These are phyloP conservation scores for Limanda limanda DNA, from an alignment of 2,113 vertebrate genomes.

Conservation along the genomic window DNA sequence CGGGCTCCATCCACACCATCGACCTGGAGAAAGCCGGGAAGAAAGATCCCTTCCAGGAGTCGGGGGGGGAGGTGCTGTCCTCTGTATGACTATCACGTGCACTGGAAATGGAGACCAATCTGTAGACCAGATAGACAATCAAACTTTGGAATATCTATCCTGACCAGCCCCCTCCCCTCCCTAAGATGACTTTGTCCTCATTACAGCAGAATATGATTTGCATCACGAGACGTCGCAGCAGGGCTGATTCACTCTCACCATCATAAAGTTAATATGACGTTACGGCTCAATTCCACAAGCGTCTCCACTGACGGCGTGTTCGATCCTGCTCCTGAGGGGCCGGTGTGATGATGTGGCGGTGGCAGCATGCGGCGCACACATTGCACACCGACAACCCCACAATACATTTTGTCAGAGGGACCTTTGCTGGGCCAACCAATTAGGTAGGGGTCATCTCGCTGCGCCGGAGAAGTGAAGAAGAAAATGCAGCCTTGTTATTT, in stretches of 20 bases:
- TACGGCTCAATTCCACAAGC: conserved; percentile 31
- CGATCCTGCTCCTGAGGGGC: conserved; percentile 26
- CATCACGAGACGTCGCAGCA: conserved; percentile 19
- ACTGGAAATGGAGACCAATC: conserved; percentile 87
- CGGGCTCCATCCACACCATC: conserved; percentile 82
- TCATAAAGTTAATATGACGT: conserved; percentile 38
- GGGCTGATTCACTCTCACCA: conserved; percentile 27
- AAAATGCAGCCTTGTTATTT: conserved; percentile 73
- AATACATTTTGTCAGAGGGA: conserved; percentile 36
- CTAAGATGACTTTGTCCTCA: conserved; percentile 23
- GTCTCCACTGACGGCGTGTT: conserved; percentile 6
- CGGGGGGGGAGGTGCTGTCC: conserved; percentile 87
- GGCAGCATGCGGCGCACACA: conserved; percentile 5
- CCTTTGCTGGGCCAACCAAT: conserved; percentile 58
- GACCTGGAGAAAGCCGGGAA: conserved; percentile 86
- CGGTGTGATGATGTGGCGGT: conserved; percentile 14
- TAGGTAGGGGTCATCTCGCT: conserved; percentile 54
- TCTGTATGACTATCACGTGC: conserved; percentile 93
- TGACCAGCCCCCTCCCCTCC: conserved; percentile 6
- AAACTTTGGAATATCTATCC: conserved; percentile 16
- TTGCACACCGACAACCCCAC: conserved; percentile 15
- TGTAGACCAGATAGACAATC: conserved; percentile 64
- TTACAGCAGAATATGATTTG: conserved; percentile 34
- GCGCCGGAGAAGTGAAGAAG: conserved; percentile 50
- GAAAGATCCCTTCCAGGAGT: conserved; percentile 83